Evolutionary conservation across 2,113 vertebrate species (phyloP).

Genomic region (Xiphorhynchus elegans): DNA sequence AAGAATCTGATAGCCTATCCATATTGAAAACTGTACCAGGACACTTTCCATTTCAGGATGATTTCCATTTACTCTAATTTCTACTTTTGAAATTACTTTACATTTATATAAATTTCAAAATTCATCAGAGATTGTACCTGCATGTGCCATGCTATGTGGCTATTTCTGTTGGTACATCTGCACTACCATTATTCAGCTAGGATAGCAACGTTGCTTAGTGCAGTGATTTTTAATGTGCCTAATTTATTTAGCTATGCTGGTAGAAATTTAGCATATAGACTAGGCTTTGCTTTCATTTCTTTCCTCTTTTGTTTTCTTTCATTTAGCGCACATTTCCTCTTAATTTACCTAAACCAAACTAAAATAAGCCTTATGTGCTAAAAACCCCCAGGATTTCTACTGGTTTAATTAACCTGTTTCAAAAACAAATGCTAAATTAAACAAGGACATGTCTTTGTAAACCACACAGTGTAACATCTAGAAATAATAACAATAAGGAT

Average conservation of each 20-base stretch:
- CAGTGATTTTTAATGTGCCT: neutral
- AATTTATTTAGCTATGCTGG: neutral
- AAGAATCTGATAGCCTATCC: neutral
- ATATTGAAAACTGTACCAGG: neutral
- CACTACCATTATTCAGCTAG: neutral
- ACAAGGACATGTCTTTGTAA: neutral
- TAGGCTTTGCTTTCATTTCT: neutral
- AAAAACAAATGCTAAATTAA: neutral
- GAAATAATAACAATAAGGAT: neutral
- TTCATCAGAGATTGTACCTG: neutral
- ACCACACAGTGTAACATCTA: neutral
- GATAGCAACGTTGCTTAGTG: neutral
- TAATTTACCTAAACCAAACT: neutral
- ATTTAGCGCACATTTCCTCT: neutral
- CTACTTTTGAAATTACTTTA: neutral
- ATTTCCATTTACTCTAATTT: neutral
- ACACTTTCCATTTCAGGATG: neutral
- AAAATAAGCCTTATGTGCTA: neutral
- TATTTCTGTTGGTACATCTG: neutral
- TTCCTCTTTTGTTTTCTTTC: slow-evolving; percentile 18
- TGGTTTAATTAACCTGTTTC: neutral
- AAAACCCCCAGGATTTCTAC: neutral
- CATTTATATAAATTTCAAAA: neutral
- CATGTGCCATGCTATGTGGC: neutral
- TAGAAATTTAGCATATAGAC: neutral